These are phyloP conservation scores for Thymelicus sylvestris DNA, from an alignment of 2,888 invertebrate species.

Conservation along the genomic window DNA sequence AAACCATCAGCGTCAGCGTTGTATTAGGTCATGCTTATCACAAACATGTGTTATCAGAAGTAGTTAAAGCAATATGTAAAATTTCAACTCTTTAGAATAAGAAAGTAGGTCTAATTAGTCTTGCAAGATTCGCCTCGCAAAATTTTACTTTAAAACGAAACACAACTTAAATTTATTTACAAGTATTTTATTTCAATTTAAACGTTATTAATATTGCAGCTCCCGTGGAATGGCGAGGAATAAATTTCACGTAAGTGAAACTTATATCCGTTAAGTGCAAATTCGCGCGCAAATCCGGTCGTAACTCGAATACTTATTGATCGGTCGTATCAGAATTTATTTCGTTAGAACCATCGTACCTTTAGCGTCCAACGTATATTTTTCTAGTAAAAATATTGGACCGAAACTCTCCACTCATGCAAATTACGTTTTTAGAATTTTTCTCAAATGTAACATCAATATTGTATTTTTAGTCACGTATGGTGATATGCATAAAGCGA, in stretches of 20 bases:
- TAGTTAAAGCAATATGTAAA: no score
- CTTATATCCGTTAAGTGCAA: conserved; percentile 48
- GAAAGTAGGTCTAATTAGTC: no score
- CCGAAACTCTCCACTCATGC: background rate
- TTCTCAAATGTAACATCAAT: no score
- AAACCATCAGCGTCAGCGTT: no score
- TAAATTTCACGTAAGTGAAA: conserved; percentile 48
- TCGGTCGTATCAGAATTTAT: conserved; percentile 37
- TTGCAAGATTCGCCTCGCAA: no score
- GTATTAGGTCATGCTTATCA: no score
- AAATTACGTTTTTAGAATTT: background rate
- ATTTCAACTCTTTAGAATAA: no score
- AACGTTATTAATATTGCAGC: conserved; percentile 39
- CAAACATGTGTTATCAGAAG: no score
- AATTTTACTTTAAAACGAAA: no score
- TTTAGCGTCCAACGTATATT: background rate
- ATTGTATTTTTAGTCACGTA: no score
- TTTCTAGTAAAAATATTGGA: conserved; percentile 13
- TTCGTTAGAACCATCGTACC: conserved; percentile 20
- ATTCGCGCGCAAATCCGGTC: conserved; percentile 45
- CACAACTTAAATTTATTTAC: conserved; percentile 1
- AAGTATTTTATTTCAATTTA: conserved; percentile 11
- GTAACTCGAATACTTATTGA: conserved; percentile 42
- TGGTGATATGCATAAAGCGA: no score
- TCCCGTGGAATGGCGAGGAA: conserved; percentile 39